Conservation (phyloP, 2,797 vertebrate genomes). For the Anas georgica region DNA sequence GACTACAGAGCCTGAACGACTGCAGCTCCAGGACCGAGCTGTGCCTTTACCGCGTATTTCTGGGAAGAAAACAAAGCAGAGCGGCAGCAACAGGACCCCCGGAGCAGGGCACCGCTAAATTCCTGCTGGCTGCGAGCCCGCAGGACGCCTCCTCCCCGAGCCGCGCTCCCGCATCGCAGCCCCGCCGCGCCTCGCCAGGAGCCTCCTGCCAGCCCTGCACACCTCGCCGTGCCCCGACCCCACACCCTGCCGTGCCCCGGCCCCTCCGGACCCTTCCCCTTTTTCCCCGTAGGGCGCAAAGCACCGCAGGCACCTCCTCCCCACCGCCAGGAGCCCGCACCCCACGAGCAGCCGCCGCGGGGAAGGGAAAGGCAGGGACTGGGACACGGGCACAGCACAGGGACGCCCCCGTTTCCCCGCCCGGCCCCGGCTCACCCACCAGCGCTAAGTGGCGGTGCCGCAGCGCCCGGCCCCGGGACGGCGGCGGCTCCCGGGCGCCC, state of each 20-base stretch:
- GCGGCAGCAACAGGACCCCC: not conserved
- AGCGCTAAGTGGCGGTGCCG: not conserved
- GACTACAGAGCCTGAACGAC: accelerated
- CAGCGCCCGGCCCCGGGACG: not conserved
- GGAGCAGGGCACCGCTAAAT: not conserved
- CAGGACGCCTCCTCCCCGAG: not conserved
- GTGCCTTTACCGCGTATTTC: not conserved
- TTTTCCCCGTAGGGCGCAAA: too few relatives aligned
- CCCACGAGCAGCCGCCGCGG: too few relatives aligned
- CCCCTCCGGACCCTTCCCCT: not conserved
- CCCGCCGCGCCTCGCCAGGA: not conserved
- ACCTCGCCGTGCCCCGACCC: not conserved
- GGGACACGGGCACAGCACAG: too few relatives aligned
- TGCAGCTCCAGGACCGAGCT: not conserved
- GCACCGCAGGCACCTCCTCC: too few relatives aligned
- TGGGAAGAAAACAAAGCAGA: not conserved
- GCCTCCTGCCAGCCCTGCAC: not conserved
- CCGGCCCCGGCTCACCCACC: too few relatives aligned
- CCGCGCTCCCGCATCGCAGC: not conserved
- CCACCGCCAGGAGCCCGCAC: too few relatives aligned
- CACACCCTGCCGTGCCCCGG: not conserved
- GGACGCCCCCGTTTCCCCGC: too few relatives aligned
- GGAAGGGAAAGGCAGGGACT: too few relatives aligned
- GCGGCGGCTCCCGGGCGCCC: not conserved
- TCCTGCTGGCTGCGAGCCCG: not conserved